A percentile compares a stretch with the other conserved stretches of the same genome.
Evolutionary conservation across 2,113 vertebrate species (phyloP).

Genomic region (Amia ocellicauda): DNA sequence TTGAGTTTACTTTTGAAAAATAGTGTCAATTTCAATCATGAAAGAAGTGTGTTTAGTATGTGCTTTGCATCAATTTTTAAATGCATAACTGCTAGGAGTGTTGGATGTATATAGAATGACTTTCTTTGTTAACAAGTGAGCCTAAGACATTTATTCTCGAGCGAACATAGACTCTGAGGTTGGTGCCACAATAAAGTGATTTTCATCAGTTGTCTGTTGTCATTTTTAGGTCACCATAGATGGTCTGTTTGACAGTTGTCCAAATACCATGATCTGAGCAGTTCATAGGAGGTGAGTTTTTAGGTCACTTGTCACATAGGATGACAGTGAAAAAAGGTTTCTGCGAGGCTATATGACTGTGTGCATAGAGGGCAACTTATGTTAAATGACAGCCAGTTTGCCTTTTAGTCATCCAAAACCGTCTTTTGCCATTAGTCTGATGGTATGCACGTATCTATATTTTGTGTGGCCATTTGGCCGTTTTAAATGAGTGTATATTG

Average conservation of each 20-base stretch:
- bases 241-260: slow-evolving; percentile 38
- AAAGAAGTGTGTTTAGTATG: too few relatives aligned
- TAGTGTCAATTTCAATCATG: too few relatives aligned
- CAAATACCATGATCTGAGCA: slow-evolving; percentile 44
- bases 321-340: slow-evolving; percentile 36
- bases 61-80: too few relatives aligned
- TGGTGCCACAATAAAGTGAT: slow-evolving; percentile 36
- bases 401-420: slow-evolving; percentile 23
- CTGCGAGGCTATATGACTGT: slow-evolving; percentile 36
- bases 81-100: too few relatives aligned
- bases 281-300: slow-evolving; percentile 53
- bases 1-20: too few relatives aligned
- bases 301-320: slow-evolving; percentile 55
- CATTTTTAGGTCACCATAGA: slow-evolving; percentile 23
- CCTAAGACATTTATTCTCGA: neutral
- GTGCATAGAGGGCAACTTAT: slow-evolving; percentile 38
- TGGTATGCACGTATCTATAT: too few relatives aligned
- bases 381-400: slow-evolving; percentile 44
- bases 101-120: too few relatives aligned
- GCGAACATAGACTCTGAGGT: slow-evolving; percentile 10
- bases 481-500: too few relatives aligned
- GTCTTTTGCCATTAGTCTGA: neutral
- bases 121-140: too few relatives aligned
- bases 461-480: too few relatives aligned
- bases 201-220: slow-evolving; percentile 41